Evolutionary conservation across 2,113 vertebrate genomes (phyloP).

Genomic region (Brachionichthys hirsutus): DNA sequence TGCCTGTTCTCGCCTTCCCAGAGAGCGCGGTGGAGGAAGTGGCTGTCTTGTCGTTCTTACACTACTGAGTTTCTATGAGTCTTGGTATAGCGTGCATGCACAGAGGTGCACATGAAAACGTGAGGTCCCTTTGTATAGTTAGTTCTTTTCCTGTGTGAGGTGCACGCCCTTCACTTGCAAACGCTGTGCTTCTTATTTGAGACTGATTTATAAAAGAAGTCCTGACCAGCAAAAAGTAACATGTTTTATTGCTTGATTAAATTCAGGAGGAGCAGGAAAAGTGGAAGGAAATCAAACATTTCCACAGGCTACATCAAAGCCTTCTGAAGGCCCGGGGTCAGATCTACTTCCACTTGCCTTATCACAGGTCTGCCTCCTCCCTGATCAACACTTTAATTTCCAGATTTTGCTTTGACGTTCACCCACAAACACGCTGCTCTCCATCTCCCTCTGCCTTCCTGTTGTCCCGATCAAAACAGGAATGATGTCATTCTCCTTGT

Average conservation of each 20-base stretch:
- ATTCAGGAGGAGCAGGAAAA: constrained; percentile 19
- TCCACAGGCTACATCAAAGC: constrained; percentile 31
- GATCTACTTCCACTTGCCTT: neutral
- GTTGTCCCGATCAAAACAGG: constrained; percentile 67
- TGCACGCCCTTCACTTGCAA: constrained; percentile 10
- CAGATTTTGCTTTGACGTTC: constrained; percentile 18
- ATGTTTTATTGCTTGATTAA: constrained; percentile 56
- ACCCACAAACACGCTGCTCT: constrained; percentile 3
- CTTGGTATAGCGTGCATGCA: constrained; percentile 10
- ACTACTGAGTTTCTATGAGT: constrained; percentile 37
- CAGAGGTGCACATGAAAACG: neutral
- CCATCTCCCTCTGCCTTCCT: constrained; percentile 44
- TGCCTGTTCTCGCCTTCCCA: constrained; percentile 17
- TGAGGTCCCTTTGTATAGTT: constrained; percentile 8
- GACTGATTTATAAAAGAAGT: constrained; percentile 23
- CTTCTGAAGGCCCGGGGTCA: constrained; percentile 5
- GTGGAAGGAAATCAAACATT: constrained; percentile 21
- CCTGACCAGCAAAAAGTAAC: constrained; percentile 39
- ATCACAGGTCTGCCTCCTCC: neutral
- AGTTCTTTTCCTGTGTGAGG: constrained; percentile 30
- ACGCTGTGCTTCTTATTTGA: neutral
- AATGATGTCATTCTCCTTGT: constrained; percentile 61
- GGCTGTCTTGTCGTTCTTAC: constrained; percentile 39
- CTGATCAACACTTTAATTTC: constrained; percentile 16
- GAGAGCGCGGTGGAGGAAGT: constrained; percentile 37